A percentile compares a stretch with the other conserved stretches of the same genome.
Evolutionary conservation across 2,797 vertebrate genomes (phyloP).

Genomic region (Sebastes oblongus): DNA sequence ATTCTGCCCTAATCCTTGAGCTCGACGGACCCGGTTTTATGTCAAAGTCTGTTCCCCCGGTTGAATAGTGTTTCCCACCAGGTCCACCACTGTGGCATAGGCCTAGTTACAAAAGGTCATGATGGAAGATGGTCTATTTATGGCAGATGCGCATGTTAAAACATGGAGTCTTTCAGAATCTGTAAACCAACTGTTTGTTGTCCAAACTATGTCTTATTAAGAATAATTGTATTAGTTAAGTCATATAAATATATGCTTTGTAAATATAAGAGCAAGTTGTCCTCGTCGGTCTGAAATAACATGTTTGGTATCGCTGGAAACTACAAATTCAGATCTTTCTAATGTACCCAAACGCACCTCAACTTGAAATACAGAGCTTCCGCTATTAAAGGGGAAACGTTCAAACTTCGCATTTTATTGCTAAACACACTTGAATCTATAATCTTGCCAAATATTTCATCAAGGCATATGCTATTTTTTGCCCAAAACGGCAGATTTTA

Average conservation of each 20-base stretch:
- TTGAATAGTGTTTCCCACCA: neutral
- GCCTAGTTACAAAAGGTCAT: neutral
- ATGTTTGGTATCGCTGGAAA: too few species aligned
- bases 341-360: too few species aligned
- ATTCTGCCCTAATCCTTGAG: neutral
- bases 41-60: neutral
- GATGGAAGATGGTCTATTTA: neutral
- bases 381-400: neutral
- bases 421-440: neutral
- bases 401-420: neutral
- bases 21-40: neutral
- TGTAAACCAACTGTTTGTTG: neutral
- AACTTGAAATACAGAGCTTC: neutral
- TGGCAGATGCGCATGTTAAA: neutral
- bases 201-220: neutral
- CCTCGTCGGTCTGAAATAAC: neutral
- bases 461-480: neutral
- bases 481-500: neutral
- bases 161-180: neutral
- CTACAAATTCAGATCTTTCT: neutral
- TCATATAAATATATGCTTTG: neutral
- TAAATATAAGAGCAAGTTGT: neutral
- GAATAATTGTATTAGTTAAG: neutral
- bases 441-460: neutral
- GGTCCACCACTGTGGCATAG: neutral